These are phyloP conservation scores for Florisuga fusca DNA, from an alignment of 2,797 vertebrate genomes.

Conservation along the genomic window DNA sequence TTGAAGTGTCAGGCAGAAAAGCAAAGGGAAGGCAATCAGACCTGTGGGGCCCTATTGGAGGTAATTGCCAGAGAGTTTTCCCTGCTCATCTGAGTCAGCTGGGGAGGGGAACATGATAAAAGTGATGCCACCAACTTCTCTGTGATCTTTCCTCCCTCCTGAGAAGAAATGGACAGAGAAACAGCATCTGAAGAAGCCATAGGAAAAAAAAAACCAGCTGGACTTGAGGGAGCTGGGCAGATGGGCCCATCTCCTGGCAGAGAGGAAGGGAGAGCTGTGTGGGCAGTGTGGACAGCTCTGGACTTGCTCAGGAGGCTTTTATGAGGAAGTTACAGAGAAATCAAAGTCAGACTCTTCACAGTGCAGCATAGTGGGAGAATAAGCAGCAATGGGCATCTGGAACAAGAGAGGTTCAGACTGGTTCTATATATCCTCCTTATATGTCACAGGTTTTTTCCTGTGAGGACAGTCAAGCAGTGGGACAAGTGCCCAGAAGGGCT, in stretches of 20 bases:
- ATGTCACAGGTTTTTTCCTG: background rate
- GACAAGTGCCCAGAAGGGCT: background rate
- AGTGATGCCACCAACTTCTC: slow-evolving; percentile 14
- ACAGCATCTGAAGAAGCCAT: background rate
- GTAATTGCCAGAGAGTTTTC: slow-evolving; percentile 41
- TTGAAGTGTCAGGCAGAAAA: slow-evolving; percentile 65
- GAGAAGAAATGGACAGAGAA: slow-evolving; percentile 1
- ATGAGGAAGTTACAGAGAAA: background rate
- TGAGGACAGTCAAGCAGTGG: background rate
- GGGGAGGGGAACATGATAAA: background rate
- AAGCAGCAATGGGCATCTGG: background rate
- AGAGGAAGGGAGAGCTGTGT: background rate
- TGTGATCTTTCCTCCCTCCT: slow-evolving; percentile 20
- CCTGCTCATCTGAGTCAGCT: slow-evolving; percentile 1
- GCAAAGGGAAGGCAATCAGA: slow-evolving; percentile 53
- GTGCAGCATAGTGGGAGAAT: background rate
- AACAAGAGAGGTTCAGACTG: background rate
- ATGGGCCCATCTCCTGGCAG: background rate
- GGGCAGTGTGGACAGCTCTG: background rate
- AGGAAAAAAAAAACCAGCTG: background rate
- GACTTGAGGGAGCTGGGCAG: background rate
- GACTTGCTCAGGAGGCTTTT: background rate
- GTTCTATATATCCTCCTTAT: background rate
- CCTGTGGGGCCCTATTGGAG: slow-evolving; percentile 18
- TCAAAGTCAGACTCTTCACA: background rate